Base-by-base conservation (phyloP, 2,113 vertebrate genomes). In the Poicephalus gulielmi region DNA sequence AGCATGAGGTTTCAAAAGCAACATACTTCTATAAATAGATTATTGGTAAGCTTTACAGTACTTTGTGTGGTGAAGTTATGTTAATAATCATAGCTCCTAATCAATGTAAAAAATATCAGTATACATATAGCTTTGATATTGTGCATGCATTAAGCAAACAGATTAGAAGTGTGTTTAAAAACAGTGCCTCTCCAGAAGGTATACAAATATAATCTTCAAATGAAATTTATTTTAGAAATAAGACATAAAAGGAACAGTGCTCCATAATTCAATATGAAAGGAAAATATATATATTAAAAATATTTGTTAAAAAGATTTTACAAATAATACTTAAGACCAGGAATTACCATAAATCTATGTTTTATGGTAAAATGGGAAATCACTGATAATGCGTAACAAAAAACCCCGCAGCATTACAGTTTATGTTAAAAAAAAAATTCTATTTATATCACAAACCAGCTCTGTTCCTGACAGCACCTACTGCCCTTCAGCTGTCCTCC, bases 221-320 rank as follows among this genome's bases (percentile, higher is more conserved):
- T 5, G 69, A 86, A 96, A 95, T 95, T 97, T 95, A 97, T 96
- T 97, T 93, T 92, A 92, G 81, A 92, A 88, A 87, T 92, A 95
- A 95, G 93, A 95, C 92, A 95, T 68, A 90, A 93, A 97, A 95
- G 76, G 75, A 96, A 91, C 82, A 95, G 68, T 92, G 95, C 59
- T 84, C 20, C 5, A 39, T 89, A 64, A 84, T 93, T 79, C 66
- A 94, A 59, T 79, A 94, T 49, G 78, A 97, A 97, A 95, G 66
- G 73, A 97, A 97, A 95, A 93, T 33, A 96, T 93, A 95, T 71
- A 95, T 92, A 91, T 92, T 67, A 44, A 96, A 95, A 89, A 88
- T 50, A 67, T 94, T 86, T 80, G 81, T 94, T 85, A 83, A 94
- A 95, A 96, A 96, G 60, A 71, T 74, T 83, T 92, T 96, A 95